Evolutionary conservation across 2,113 vertebrate species (phyloP).

Genomic region (Crocuta crocuta): DNA sequence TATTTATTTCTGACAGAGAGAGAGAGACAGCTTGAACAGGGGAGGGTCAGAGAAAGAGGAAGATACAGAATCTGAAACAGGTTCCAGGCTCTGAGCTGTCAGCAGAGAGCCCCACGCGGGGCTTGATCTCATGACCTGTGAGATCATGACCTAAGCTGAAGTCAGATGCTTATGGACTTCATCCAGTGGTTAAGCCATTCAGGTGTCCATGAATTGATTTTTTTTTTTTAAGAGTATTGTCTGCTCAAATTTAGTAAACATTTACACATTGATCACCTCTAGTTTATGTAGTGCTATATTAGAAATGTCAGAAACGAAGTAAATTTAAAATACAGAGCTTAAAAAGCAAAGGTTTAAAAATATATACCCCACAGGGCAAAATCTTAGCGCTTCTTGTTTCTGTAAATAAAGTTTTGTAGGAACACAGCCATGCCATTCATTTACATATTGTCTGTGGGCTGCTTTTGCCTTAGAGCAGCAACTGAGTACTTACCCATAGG

Average conservation of each 20-base stretch:
- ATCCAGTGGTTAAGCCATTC: too few relatives aligned
- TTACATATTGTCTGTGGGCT: neutral
- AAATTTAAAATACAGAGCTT: neutral
- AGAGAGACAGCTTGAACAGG: too few relatives aligned
- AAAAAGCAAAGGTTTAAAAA: neutral
- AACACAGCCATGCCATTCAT: neutral
- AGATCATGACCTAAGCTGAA: too few relatives aligned
- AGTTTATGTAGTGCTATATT: neutral
- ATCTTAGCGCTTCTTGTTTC: neutral
- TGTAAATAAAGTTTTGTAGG: slow-evolving; percentile 30
- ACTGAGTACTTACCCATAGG: neutral
- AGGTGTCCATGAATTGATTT: too few relatives aligned
- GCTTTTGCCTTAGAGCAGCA: neutral
- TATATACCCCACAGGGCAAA: neutral
- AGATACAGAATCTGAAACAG: too few relatives aligned
- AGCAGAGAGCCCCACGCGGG: too few relatives aligned
- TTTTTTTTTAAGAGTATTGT: neutral
- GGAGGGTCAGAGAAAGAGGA: too few relatives aligned
- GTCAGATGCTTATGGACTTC: too few relatives aligned
- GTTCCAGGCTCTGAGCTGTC: too few relatives aligned
- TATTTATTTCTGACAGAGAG: too few relatives aligned
- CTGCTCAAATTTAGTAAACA: neutral
- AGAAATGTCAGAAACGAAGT: neutral
- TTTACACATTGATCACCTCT: neutral
- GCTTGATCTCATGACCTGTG: too few relatives aligned